These are phyloP conservation scores for Paelopatides confundens DNA, from an alignment of 53 echinoderm and acorn worm genomes.

Conservation along the genomic window DNA sequence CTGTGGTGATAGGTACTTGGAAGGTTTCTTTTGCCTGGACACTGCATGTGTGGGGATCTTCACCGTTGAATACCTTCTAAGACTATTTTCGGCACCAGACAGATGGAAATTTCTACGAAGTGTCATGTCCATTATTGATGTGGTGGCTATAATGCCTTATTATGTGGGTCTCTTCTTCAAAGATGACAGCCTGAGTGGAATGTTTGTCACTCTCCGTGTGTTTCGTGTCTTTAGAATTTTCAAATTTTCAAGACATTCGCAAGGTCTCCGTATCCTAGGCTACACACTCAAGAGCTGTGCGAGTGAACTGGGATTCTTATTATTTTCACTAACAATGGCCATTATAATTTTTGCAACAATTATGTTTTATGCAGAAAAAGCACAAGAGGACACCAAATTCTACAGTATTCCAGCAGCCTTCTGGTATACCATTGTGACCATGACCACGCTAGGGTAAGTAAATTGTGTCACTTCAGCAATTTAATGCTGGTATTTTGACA, in stretches of 20 bases:
- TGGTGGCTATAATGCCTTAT: constrained; percentile 98
- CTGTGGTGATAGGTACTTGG: constrained; percentile 86
- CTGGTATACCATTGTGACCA: constrained; percentile 99
- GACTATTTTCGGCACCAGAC: constrained; percentile 92
- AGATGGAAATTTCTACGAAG: constrained; percentile 92
- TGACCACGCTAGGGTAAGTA: constrained; percentile 99
- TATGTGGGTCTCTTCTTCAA: constrained; percentile 95
- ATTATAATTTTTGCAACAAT: constrained; percentile 99
- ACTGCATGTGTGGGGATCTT: constrained; percentile 98
- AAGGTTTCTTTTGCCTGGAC: constrained; percentile 94
- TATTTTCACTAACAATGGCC: constrained; percentile 97
- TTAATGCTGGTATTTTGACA: no score
- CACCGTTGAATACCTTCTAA: constrained; percentile 94
- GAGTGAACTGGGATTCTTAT: constrained; percentile 98
- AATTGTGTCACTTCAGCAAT: no score
- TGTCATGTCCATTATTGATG: constrained; percentile 98
- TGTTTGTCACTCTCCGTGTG: constrained; percentile 97
- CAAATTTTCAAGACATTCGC: constrained; percentile 99
- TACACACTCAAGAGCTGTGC: constrained; percentile 99
- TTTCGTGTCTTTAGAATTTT: constrained; percentile 99
- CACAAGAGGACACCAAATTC: constrained; percentile 73
- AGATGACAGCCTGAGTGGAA: constrained; percentile 92
- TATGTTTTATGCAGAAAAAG: constrained; percentile 97
- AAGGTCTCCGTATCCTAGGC: constrained; percentile 98
- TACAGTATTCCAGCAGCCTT: constrained; percentile 99